Conservation (phyloP, 2,797 vertebrate species). For the Decapterus maruadsi region DNA sequence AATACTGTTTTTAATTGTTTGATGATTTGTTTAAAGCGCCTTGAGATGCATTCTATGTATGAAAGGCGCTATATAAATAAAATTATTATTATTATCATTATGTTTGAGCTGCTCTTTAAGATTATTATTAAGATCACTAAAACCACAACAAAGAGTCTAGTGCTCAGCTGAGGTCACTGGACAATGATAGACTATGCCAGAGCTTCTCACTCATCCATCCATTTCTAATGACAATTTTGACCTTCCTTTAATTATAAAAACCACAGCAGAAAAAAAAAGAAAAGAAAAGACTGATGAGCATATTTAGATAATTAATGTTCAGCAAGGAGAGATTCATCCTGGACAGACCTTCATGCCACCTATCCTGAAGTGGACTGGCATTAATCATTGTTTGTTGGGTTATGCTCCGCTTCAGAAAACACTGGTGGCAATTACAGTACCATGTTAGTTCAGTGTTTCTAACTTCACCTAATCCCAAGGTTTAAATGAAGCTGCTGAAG, state of each 20-base stretch:
- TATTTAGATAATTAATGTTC: slow-evolving; percentile 31
- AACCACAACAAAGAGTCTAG: slow-evolving; percentile 3
- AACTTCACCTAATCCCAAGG: background rate
- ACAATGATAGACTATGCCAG: slow-evolving; percentile 9
- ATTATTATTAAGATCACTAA: background rate
- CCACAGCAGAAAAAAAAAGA: background rate
- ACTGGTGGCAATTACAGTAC: background rate
- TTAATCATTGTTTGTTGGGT: background rate
- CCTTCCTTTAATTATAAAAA: slow-evolving; percentile 35
- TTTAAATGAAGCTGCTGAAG: slow-evolving; percentile 4
- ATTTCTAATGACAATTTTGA: slow-evolving; percentile 36
- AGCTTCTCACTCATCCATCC: slow-evolving; percentile 31
- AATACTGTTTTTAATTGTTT: too few species aligned
- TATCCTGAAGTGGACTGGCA: background rate
- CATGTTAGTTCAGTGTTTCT: background rate
- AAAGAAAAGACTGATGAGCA: slow-evolving; percentile 24
- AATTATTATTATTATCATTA: too few species aligned
- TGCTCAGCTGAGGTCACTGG: slow-evolving; percentile 7
- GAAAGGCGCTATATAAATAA: too few species aligned
- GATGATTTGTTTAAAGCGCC: too few species aligned
- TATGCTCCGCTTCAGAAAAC: background rate
- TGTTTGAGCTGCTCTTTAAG: background rate
- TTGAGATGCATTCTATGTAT: too few species aligned
- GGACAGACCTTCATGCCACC: background rate
- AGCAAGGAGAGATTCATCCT: background rate